Evolutionary conservation across 2,797 vertebrate species (phyloP).

Genomic region (Dromococcyx pavoninus): DNA sequence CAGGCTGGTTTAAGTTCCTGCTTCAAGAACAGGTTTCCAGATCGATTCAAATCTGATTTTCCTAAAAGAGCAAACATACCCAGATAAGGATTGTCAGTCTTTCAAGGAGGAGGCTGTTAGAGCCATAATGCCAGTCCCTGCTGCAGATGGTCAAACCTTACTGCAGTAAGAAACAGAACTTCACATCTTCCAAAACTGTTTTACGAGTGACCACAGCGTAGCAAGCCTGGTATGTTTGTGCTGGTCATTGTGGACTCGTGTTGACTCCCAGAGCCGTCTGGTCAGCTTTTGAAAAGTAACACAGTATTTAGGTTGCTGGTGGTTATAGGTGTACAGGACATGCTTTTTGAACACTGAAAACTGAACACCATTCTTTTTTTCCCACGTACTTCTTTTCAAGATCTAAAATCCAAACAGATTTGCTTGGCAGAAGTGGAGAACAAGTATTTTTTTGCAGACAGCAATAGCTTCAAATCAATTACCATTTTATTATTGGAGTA

Average conservation of each 20-base stretch:
- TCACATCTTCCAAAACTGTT: constrained; percentile 2
- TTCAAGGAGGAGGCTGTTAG: constrained; percentile 59
- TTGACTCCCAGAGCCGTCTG: background rate
- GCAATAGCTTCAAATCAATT: background rate
- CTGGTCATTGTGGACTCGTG: constrained; percentile 20
- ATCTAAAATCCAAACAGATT: background rate
- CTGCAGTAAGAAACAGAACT: constrained; percentile 63
- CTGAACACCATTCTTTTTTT: background rate
- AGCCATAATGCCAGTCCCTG: constrained; percentile 60
- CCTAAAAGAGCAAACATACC: constrained; percentile 42
- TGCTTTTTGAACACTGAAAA: background rate
- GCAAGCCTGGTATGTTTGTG: constrained; percentile 19
- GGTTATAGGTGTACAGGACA: background rate
- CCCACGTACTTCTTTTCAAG: background rate
- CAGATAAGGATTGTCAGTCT: constrained; percentile 41
- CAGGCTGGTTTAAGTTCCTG: constrained; percentile 61
- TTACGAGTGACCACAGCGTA: constrained; percentile 44
- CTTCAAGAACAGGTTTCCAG: constrained; percentile 56
- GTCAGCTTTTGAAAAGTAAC: background rate
- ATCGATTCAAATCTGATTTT: constrained; percentile 59
- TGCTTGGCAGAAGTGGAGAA: background rate
- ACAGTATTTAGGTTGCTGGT: background rate
- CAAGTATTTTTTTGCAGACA: background rate
- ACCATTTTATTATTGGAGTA: background rate
- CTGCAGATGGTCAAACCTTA: constrained; percentile 56